These are phyloP conservation scores for Pseudois nayaur DNA, from an alignment of 2,113 vertebrate genomes.

Conservation along the genomic window DNA sequence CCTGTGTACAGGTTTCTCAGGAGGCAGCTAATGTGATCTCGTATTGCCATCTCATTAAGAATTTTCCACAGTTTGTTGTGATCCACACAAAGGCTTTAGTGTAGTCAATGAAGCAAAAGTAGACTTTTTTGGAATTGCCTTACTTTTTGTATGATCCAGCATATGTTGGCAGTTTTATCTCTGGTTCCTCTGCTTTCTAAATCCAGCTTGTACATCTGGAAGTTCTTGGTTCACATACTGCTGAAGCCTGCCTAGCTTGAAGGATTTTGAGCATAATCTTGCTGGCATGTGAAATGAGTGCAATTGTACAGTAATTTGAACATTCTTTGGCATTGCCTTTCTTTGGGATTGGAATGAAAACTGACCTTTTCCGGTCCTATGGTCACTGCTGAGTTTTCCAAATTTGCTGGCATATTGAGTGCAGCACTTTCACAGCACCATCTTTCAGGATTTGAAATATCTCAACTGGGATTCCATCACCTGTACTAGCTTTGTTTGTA, in stretches of 20 bases:
- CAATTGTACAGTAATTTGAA: not conserved
- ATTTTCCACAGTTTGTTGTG: not conserved
- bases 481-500: rapidly evolving
- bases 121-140: not conserved
- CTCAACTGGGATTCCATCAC: not conserved
- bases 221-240: not conserved
- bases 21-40: not conserved
- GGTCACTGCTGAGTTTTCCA: not conserved
- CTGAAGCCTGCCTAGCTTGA: not conserved
- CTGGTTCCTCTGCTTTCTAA: not conserved
- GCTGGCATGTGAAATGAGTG: not conserved
- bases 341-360: not conserved
- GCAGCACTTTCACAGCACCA: not conserved
- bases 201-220: not conserved
- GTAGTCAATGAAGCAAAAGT: not conserved
- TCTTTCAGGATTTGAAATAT: not conserved
- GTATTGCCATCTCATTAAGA: not conserved
- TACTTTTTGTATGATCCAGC: not conserved
- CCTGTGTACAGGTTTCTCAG: not conserved
- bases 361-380: not conserved
- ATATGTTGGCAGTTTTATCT: not conserved
- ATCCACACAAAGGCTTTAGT: not conserved
- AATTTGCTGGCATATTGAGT: not conserved
- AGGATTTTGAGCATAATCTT: not conserved
- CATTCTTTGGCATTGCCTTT: not conserved